Percentiles rank a stretch among this genome's conserved stretches.
Evolutionary conservation across 2,797 vertebrate species (phyloP).

Genomic region (Lepus townsendii): DNA sequence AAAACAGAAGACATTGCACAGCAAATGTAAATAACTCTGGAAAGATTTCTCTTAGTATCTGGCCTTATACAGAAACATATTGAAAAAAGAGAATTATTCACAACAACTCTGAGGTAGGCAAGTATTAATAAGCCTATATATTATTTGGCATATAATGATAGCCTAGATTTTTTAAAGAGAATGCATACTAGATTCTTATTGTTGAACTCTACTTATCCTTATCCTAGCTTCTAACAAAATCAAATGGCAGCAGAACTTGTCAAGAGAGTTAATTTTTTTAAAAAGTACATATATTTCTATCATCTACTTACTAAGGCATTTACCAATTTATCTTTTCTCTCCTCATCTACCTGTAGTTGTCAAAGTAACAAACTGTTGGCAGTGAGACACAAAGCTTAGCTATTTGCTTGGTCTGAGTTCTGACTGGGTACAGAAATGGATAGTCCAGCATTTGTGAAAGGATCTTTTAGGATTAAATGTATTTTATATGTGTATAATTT

Average conservation of each 20-base stretch:
- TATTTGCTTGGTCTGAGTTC: conserved; percentile 42
- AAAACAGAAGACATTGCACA: conserved; percentile 56
- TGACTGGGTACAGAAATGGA: not conserved
- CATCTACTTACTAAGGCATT: not conserved
- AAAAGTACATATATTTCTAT: not conserved
- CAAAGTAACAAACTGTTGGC: not conserved
- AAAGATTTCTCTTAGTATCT: conserved; percentile 50
- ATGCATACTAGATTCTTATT: conserved; percentile 41
- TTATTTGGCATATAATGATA: conserved; percentile 43
- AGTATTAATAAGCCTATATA: not conserved
- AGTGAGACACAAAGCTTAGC: not conserved
- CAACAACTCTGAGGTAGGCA: conserved; percentile 31
- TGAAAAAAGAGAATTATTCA: conserved; percentile 45
- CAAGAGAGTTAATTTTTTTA: conserved; percentile 17
- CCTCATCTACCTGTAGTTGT: not conserved
- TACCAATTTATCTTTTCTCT: conserved; percentile 37
- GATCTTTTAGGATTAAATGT: conserved; percentile 4
- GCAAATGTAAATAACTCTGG: conserved; percentile 65
- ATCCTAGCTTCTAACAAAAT: conserved; percentile 43
- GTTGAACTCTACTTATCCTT: not conserved
- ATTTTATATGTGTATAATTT: not conserved
- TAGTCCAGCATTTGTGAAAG: conserved; percentile 49
- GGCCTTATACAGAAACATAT: conserved; percentile 49
- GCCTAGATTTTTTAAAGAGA: conserved; percentile 5
- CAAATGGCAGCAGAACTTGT: not conserved